Evolutionary conservation across 1,140 invertebrate species (phyloP).

Genomic region (Teleogryllus occipitalis): DNA sequence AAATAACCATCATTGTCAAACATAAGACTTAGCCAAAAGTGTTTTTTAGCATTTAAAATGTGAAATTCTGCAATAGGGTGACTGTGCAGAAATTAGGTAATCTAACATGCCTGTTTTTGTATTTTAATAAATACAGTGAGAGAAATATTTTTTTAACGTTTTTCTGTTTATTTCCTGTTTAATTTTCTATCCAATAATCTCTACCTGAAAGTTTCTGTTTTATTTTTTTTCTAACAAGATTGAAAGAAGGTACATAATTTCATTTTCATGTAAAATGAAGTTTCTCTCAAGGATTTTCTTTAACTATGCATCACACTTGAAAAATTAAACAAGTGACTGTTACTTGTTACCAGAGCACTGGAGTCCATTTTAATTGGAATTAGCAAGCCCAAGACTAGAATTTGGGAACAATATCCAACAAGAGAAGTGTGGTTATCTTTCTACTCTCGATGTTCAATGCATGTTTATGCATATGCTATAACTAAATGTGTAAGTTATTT

Average conservation of each 20-base stretch:
- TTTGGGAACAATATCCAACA: background rate
- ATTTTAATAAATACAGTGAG: too few species aligned
- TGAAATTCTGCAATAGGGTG: too few species aligned
- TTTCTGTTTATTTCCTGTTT: background rate
- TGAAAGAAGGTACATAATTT: too few species aligned
- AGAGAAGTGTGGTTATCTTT: slow-evolving; percentile 4
- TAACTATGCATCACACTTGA: too few species aligned
- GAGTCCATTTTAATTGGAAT: background rate
- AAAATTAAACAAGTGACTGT: background rate
- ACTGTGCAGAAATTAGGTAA: too few species aligned
- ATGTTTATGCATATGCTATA: background rate
- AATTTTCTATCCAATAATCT: background rate
- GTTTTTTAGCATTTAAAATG: too few species aligned
- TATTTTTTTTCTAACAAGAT: background rate
- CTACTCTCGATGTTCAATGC: background rate
- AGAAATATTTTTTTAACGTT: too few species aligned
- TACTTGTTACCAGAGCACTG: background rate
- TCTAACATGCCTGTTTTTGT: too few species aligned
- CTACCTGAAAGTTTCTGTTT: background rate
- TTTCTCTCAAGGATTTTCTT: too few species aligned
- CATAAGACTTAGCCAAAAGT: too few species aligned
- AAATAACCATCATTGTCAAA: too few species aligned
- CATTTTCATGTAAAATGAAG: too few species aligned
- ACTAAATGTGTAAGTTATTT: slow-evolving; percentile 19
- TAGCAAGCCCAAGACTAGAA: background rate